Percentiles rank a stretch among this genome's conserved stretches.
Evolutionary conservation across 1,140 invertebrate genomes (phyloP).

Genomic region (Frieseomelitta varia): DNA sequence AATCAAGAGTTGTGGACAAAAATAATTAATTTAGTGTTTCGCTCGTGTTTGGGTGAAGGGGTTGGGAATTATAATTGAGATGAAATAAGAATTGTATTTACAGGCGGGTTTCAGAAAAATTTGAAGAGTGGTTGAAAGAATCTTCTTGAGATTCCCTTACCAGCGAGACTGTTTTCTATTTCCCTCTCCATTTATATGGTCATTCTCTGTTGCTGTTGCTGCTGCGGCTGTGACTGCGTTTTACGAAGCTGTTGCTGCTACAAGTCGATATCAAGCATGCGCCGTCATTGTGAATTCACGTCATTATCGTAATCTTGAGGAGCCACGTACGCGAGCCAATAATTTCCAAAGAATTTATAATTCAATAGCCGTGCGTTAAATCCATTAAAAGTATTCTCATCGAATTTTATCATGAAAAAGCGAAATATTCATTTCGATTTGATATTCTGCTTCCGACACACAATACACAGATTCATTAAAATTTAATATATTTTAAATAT

Average conservation of each 20-base stretch:
- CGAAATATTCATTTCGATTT: neutral
- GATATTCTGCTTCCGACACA: neutral
- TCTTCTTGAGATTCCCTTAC: conserved; percentile 2
- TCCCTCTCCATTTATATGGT: neutral
- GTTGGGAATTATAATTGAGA: neutral
- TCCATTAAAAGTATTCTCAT: neutral
- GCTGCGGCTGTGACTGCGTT: conserved; percentile 39
- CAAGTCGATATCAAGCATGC: conserved; percentile 74
- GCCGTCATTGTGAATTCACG: conserved; percentile 44
- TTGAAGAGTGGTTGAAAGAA: neutral
- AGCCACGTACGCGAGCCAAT: neutral
- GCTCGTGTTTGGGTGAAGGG: neutral
- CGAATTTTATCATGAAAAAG: neutral
- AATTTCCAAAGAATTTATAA: neutral
- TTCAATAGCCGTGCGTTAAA: neutral
- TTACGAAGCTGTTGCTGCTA: conserved; percentile 46
- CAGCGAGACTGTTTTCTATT: neutral
- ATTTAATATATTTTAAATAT: too few relatives aligned
- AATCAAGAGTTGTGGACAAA: too few relatives aligned
- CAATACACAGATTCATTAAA: too few relatives aligned
- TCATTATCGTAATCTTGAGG: conserved; percentile 29
- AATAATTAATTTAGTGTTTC: neutral
- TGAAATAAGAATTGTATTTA: neutral
- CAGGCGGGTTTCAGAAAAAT: neutral
- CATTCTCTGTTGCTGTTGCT: conserved; percentile 33